Conservation (phyloP, 2,797 vertebrate species). For the Enteromius trimaculatus region DNA sequence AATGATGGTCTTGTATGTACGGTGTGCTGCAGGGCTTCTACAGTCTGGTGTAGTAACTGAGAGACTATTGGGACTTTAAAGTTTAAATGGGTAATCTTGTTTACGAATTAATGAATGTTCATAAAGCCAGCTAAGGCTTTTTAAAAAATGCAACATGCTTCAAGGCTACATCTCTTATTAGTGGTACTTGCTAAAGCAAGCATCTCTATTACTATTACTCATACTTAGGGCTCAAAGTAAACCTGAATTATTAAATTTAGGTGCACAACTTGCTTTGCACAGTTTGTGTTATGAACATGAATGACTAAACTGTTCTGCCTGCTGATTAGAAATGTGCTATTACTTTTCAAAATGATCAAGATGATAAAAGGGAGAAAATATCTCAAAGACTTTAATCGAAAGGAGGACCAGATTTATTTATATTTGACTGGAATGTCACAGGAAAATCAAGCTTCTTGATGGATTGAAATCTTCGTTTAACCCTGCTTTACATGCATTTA, state of each 20-base stretch:
- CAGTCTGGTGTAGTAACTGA: slow-evolving; percentile 5
- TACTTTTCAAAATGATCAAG: background rate
- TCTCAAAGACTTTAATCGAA: background rate
- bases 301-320: background rate
- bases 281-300: background rate
- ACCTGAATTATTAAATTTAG: no score
- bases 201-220: background rate
- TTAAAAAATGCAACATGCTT: slow-evolving; percentile 7
- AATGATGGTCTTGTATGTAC: background rate
- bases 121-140: slow-evolving; percentile 11
- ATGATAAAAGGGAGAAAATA: background rate
- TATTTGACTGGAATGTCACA: background rate
- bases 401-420: background rate
- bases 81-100: slow-evolving; percentile 1
- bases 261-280: background rate
- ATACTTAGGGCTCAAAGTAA: slow-evolving; percentile 4
- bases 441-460: background rate
- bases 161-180: slow-evolving; percentile 7
- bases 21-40: background rate
- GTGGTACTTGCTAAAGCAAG: background rate
- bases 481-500: slow-evolving; percentile 2
- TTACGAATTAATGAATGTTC: slow-evolving; percentile 6
- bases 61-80: slow-evolving; percentile 7
- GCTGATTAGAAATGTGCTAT: background rate
- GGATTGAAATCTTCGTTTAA: slow-evolving; percentile 41